Evolutionary conservation across 2,797 vertebrate genomes (phyloP).

Genomic region (Mus caroli): DNA sequence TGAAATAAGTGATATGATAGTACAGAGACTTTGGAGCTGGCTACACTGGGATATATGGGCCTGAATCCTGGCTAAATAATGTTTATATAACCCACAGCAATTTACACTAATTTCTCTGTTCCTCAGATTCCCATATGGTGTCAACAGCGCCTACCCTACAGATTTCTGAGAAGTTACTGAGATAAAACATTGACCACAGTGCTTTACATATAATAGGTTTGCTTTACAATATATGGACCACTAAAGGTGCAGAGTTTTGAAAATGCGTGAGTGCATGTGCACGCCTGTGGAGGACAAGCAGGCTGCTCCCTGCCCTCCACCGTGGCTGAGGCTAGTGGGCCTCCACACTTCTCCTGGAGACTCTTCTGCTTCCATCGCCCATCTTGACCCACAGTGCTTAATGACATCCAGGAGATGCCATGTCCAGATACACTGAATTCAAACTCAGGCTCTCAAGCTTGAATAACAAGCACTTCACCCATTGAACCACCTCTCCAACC

Average conservation of each 20-base stretch:
- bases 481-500: neutral
- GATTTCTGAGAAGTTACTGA: neutral
- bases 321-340: neutral
- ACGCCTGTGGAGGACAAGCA: neutral
- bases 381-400: neutral
- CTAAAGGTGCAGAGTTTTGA: neutral
- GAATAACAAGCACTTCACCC: neutral
- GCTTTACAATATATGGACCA: neutral
- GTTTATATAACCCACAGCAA: neutral
- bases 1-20: constrained; percentile 11
- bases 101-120: constrained; percentile 19
- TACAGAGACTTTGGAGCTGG: neutral
- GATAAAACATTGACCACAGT: neutral
- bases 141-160: neutral
- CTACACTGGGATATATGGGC: neutral
- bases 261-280: neutral
- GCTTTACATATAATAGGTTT: neutral
- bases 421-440: neutral
- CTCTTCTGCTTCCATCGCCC: neutral
- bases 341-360: neutral
- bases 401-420: neutral
- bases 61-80: neutral
- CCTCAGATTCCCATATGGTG: neutral
- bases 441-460: neutral
- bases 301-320: neutral